Conservation (phyloP, 1,140 invertebrate genomes). For the Laodelphax striatellus region DNA sequence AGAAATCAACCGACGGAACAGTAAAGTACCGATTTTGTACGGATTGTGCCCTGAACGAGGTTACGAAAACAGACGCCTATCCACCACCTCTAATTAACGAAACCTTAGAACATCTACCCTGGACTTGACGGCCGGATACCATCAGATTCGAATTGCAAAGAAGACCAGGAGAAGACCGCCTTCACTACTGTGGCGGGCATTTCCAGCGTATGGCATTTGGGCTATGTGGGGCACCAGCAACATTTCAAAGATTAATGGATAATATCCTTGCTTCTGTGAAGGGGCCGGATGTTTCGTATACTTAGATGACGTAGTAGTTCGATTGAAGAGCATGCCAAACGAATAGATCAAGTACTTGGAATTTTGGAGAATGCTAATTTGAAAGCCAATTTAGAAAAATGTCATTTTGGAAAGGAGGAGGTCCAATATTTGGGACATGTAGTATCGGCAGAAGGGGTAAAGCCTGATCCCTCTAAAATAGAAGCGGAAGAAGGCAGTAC, state of each 20-base stretch:
- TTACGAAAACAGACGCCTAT: too few species aligned
- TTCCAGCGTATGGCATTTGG: slow-evolving; percentile 19
- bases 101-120: slow-evolving; percentile 30
- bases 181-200: slow-evolving; percentile 19
- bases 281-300: slow-evolving; percentile 28
- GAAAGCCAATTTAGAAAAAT: too few species aligned
- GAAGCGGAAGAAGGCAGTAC: too few species aligned
- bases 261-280: slow-evolving; percentile 21
- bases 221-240: slow-evolving; percentile 14
- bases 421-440: too few species aligned
- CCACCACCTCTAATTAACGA: too few species aligned
- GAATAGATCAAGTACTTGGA: too few species aligned
- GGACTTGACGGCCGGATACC: slow-evolving; percentile 21
- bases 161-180: slow-evolving; percentile 18
- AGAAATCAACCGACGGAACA: too few species aligned
- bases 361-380: too few species aligned
- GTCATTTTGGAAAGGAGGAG: too few species aligned
- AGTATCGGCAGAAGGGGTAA: slow-evolving; percentile 26
- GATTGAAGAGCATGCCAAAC: slow-evolving; percentile 26
- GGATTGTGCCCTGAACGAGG: too few species aligned
- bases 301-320: slow-evolving; percentile 31
- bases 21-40: too few species aligned
- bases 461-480: slow-evolving; percentile 25
- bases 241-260: slow-evolving; percentile 26
- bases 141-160: slow-evolving; percentile 26